Evolutionary conservation across 2,888 invertebrate species (phyloP).

Genomic region (Yponomeuta malinellus): DNA sequence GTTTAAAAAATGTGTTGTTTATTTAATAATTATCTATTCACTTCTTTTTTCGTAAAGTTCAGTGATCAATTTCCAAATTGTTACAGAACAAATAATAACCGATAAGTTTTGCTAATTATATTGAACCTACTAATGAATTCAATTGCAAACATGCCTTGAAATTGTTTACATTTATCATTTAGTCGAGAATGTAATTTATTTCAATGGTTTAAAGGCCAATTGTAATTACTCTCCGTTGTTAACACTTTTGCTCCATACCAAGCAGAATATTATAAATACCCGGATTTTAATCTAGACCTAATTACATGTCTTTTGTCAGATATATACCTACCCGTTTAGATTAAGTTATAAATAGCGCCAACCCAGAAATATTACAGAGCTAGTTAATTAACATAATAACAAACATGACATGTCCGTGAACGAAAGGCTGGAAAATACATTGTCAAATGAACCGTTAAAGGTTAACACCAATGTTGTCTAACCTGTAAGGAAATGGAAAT

Average conservation of each 20-base stretch:
- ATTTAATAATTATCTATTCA: no score
- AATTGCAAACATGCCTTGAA: background rate
- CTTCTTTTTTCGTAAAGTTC: no score
- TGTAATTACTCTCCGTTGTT: background rate
- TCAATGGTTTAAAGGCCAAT: background rate
- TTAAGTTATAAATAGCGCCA: background rate
- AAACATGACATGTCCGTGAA: slow-evolving; percentile 1
- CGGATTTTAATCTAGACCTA: background rate
- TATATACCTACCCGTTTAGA: background rate
- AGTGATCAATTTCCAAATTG: background rate
- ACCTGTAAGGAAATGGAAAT: no score
- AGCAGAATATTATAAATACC: background rate
- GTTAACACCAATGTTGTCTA: no score
- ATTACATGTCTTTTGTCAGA: background rate
- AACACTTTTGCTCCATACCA: background rate
- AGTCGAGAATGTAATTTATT: background rate
- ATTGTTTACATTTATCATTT: background rate
- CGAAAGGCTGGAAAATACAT: slow-evolving; percentile 14
- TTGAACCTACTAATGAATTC: background rate
- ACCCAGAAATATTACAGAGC: background rate
- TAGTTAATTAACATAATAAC: background rate
- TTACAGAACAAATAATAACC: background rate
- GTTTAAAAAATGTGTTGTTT: no score
- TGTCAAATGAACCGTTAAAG: background rate
- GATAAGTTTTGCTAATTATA: background rate